Percentiles rank a stretch among this genome's conserved stretches.
phyloP scores from a whole-genome alignment of 2,113 vertebrate genomes.

The Melospiza georgiana region DNA sequence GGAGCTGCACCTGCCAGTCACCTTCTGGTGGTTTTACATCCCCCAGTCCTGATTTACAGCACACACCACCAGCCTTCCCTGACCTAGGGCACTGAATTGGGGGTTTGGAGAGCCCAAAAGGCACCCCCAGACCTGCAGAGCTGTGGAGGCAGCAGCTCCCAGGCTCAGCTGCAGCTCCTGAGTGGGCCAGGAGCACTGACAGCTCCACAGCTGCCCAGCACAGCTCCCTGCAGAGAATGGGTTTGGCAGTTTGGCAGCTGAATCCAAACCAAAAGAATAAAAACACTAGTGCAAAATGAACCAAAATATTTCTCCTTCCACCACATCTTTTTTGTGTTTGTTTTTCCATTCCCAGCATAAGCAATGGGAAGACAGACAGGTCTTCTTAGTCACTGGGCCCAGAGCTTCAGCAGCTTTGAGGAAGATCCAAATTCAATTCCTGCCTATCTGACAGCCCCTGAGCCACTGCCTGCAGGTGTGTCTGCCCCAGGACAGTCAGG shows the following conservation, averaged over 20 bases:
- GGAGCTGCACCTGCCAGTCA: neutral
- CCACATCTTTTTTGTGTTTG: slow-evolving; percentile 9
- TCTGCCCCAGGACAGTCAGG: neutral
- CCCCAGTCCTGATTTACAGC: rapidly evolving
- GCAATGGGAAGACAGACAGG: slow-evolving; percentile 16
- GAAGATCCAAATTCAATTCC: neutral
- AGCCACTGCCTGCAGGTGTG: neutral
- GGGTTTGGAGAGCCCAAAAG: neutral
- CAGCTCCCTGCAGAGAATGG: neutral
- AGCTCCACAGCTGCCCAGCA: slow-evolving; percentile 30
- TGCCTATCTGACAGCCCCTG: rapidly evolving
- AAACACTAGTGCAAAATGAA: neutral
- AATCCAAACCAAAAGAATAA: neutral
- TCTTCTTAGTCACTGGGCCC: neutral
- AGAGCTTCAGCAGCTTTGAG: neutral
- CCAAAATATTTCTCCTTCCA: slow-evolving; percentile 60
- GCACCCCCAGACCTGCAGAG: neutral
- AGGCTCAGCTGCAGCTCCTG: neutral
- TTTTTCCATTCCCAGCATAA: neutral
- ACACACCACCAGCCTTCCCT: neutral
- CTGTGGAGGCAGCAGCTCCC: neutral
- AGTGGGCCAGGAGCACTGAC: neutral
- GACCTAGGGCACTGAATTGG: rapidly evolving
- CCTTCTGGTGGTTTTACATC: neutral
- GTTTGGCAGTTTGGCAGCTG: slow-evolving; percentile 11